Conservation (phyloP, 2,113 vertebrate genomes). For the Psittacus erithacus region DNA sequence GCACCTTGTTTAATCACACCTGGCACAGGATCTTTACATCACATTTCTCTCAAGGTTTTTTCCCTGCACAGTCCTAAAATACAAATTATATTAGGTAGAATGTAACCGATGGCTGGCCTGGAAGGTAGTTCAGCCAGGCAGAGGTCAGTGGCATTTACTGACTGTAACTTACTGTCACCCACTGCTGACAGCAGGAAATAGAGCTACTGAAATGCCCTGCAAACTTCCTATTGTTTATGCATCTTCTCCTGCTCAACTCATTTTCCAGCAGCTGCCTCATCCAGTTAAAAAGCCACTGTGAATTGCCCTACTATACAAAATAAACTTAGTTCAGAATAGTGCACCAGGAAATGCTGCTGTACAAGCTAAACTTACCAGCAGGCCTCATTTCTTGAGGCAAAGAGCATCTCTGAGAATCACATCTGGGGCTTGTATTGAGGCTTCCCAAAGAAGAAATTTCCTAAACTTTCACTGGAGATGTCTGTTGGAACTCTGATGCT, state of each 20-base stretch:
- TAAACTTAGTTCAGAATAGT: neutral
- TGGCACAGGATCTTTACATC: neutral
- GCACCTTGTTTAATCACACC: neutral
- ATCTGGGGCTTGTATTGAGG: neutral
- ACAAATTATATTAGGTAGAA: neutral
- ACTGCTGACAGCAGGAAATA: neutral
- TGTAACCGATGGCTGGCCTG: neutral
- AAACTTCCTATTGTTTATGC: neutral
- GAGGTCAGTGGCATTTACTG: neutral
- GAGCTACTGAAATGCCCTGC: neutral
- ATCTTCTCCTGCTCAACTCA: neutral
- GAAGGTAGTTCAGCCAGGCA: neutral
- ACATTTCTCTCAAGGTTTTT: neutral
- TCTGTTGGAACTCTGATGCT: neutral
- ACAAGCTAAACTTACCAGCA: neutral
- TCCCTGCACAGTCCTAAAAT: neutral
- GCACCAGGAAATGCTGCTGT: neutral
- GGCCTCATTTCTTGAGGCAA: neutral
- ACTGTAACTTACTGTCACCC: neutral
- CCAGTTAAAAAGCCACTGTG: neutral
- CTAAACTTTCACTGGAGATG: neutral
- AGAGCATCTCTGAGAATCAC: neutral
- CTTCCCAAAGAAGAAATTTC: neutral
- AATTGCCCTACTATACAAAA: neutral
- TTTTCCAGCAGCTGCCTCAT: neutral